Base-by-base conservation (phyloP, 2,888 invertebrate species). In the Sphecodes monilicornis region DNA sequence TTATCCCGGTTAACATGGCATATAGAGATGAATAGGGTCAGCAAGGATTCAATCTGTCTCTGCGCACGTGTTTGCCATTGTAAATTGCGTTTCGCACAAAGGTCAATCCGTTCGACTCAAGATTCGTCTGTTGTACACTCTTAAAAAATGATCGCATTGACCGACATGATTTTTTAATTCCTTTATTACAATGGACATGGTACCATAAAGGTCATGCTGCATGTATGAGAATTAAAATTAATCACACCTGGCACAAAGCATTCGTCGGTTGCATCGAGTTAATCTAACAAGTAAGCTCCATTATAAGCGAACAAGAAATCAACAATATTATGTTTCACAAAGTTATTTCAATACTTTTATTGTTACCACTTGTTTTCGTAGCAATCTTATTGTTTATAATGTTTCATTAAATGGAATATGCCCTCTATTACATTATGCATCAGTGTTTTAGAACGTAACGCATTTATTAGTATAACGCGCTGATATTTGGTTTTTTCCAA, bases 211-310 rank as follows among this genome's bases (percentile, higher is more conserved):
- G 78, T 68, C 69, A 64, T 26, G 73, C 26, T 39, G 22, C 68
- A 22, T 36, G 68, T 76, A 54, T 29, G 46, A 78, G 74, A 86
- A 86, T 88, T 82, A 82, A 86, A 88, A 80, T 82, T 84, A 82
- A 88, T 86, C 71, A 84, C 57, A n/a, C 50, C 36, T 64, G 32
- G 74, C 68, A 26, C 32, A 16, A 41, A 68, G 36, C 32, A 22
- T n/a, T 22, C 26, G 18, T 41, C 32, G 46, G 39, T 66, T 36
- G 16, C 26, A 29, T 57, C 57, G 26, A 57, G 26, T 57, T n/a
- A 16, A 57, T 57, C 57, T 26, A 57, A n/a, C n/a, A n/a, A 26
- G 26, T 57, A 57, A 57, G 16, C 26, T 13, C 26, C 57, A 57
- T 5, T 57, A 26, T 1, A 57, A 57, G 26, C 5, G 13, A 26